Evolutionary conservation across 2,888 invertebrate species (phyloP), one percentile per base, ranked within the genome.

Genomic region (Xanthorhoe spadicearia): DNA sequence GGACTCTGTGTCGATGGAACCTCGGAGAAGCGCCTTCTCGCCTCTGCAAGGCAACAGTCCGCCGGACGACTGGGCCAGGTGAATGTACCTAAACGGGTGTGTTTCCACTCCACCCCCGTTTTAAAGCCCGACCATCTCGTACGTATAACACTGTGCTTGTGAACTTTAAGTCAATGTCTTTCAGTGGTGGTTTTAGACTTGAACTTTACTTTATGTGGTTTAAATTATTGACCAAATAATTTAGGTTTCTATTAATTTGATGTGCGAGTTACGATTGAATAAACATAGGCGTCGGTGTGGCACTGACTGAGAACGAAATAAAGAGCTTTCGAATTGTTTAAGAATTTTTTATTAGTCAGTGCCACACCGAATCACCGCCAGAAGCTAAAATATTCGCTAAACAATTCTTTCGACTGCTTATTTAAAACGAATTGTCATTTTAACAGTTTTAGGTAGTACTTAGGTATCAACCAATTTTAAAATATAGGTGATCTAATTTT

Each of bases 31-130:
- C 71, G 96, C 96, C 8, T 96, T 96, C 83, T 96, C 96, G 1
- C 96, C 96, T 5, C 89, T 96, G 0, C 93, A 85, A 56, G 82
- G 80, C 48, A 79, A 68, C 69, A 82, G 82, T 19, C 90, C 94
- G 63, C 91, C 94, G 17, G 95, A 95, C 66, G 95, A 95, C 80
- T 95, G 95, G 95, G 93, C 93, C 77, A 95, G 96, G 93, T 96
- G 95, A 95, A 94, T 87, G 86, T 90, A 83, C 64, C 83, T 86
- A 38, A 80, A 79, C 84, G 88, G 87, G 85, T 84, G 82, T 78
- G 84, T 84, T 65, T 81, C 84, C 61, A 83, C 80, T 79, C 83
- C 83, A 68, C 79, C 82, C 80, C 82, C 83, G 77, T 87, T 83
- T 78, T 87, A 77, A 86, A 79, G 70, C 74, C 76, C 68, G 64